phyloP scores from a whole-genome alignment of 2,888 invertebrate species.

The Thelaira solivaga region DNA sequence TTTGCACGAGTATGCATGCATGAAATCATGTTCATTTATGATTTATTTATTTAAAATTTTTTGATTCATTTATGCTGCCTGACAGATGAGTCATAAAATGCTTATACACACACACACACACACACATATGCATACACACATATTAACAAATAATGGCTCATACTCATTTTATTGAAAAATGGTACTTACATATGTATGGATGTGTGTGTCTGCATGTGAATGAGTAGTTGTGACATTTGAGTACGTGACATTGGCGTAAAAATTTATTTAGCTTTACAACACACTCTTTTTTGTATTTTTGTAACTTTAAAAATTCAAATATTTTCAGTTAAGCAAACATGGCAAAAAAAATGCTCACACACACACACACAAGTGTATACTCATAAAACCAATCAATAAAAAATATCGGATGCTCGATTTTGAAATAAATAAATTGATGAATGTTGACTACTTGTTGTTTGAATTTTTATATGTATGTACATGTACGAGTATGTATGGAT shows the following conservation, averaged over 20 bases:
- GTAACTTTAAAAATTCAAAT: conserved; percentile 24
- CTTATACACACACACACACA: neutral
- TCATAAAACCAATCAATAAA: neutral
- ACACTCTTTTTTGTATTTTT: conserved; percentile 20
- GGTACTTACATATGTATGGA: too few relatives aligned
- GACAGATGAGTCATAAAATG: conserved; percentile 46
- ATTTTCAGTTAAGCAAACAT: conserved; percentile 13
- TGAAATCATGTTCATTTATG: neutral
- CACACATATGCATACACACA: neutral
- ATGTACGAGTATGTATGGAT: neutral
- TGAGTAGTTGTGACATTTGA: conserved; percentile 12
- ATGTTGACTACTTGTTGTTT: conserved; percentile 17
- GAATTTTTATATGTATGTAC: neutral
- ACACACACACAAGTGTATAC: neutral
- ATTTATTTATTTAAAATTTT: conserved; percentile 2
- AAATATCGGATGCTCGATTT: conserved; percentile 42
- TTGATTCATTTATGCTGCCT: conserved; percentile 44
- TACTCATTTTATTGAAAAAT: neutral
- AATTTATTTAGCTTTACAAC: conserved; percentile 49
- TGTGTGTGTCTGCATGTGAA: too few relatives aligned
- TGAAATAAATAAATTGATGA: conserved; percentile 35
- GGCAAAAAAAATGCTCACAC: neutral
- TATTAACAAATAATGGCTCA: neutral
- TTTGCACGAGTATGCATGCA: neutral
- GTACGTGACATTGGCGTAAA: conserved; percentile 50